phyloP scores from a whole-genome alignment of 2,113 vertebrate species.

The Balaeniceps rex region DNA sequence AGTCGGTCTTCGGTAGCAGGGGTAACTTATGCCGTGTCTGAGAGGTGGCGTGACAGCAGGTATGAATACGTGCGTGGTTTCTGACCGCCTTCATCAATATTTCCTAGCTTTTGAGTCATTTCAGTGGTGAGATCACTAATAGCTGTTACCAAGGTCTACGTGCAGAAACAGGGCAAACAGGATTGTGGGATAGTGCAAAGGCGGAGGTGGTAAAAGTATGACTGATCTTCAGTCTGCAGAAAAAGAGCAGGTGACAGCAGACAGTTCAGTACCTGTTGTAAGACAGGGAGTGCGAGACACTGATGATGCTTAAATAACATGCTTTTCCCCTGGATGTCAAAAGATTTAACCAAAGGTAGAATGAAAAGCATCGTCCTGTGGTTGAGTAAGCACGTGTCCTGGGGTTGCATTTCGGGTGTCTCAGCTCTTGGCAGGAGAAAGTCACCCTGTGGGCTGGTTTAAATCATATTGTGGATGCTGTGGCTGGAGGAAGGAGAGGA shows the following conservation, averaged over 20 bases:
- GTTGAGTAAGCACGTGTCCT: not conserved
- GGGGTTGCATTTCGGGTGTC: not conserved
- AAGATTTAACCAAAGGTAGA: not conserved
- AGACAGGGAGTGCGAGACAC: not conserved
- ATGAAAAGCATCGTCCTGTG: not conserved
- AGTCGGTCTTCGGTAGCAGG: not conserved
- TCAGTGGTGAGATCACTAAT: not conserved
- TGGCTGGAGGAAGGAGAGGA: not conserved
- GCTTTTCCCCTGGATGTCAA: not conserved
- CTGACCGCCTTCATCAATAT: not conserved
- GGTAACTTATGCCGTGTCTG: not conserved
- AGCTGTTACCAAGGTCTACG: not conserved
- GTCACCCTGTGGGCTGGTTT: not conserved
- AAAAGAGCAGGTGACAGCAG: constrained; percentile 7
- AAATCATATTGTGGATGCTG: not conserved
- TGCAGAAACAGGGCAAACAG: not conserved
- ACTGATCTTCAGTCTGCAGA: not conserved
- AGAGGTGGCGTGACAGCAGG: not conserved
- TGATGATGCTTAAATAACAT: not conserved
- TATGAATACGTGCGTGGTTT: rapidly evolving
- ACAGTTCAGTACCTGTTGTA: not conserved
- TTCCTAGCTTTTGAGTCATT: not conserved
- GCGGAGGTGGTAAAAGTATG: not conserved
- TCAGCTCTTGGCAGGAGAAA: not conserved
- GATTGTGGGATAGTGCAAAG: not conserved